Evolutionary conservation across 2,888 invertebrate species (phyloP).

Genomic region (Clepsis dumicolana): DNA sequence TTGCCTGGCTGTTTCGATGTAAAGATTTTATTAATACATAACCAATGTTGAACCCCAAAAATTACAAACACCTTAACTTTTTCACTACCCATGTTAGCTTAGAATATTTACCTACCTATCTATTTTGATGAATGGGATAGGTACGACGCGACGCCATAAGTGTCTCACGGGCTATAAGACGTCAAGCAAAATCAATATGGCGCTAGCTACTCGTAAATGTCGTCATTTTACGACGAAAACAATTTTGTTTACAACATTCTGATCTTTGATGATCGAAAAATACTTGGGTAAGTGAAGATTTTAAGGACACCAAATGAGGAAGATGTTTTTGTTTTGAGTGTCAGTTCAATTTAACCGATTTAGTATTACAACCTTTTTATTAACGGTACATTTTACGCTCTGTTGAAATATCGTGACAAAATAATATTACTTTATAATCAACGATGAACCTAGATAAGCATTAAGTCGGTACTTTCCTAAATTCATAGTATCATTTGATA

Average conservation of each 20-base stretch:
- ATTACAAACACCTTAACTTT: neutral
- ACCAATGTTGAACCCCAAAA: neutral
- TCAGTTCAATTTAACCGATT: no score
- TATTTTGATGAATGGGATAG: neutral
- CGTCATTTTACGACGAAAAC: neutral
- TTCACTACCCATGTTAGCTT: neutral
- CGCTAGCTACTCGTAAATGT: neutral
- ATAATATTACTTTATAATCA: neutral
- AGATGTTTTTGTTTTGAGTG: no score
- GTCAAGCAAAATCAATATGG: neutral
- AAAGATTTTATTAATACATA: no score
- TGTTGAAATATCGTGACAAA: neutral
- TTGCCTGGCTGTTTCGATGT: neutral
- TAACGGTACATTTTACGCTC: no score
- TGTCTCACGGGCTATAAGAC: neutral
- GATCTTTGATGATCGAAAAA: neutral
- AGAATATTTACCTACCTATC: neutral
- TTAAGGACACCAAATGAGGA: neutral
- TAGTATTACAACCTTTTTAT: no score
- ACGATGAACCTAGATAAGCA: neutral
- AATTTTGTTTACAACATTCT: neutral
- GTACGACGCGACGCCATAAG: neutral
- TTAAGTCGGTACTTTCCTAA: conserved; percentile 1
- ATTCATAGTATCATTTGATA: conserved; percentile 19
- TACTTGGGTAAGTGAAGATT: neutral